phyloP scores from a whole-genome alignment of 2,797 vertebrate genomes.

The Gephyroberyx darwinii region DNA sequence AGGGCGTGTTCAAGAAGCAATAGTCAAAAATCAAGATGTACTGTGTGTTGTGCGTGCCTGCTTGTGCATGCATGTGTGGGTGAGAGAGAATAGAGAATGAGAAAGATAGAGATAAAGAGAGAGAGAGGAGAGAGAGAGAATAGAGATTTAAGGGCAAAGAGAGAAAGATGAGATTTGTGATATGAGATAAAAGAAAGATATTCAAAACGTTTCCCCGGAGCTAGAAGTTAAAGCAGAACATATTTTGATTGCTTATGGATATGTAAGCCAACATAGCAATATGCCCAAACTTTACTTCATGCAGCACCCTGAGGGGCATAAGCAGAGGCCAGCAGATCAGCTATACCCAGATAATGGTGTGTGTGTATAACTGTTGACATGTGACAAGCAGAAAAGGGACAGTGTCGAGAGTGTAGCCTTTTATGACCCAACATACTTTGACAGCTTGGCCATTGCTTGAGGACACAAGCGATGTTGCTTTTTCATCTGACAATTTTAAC shows the following conservation, averaged over 20 bases:
- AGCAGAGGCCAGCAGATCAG: constrained; percentile 64
- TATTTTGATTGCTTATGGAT: constrained; percentile 75
- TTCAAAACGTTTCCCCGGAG: constrained; percentile 73
- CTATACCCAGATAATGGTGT: constrained; percentile 70
- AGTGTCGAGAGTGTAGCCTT: constrained; percentile 81
- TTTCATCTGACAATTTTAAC: constrained; percentile 80
- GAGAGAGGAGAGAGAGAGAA: constrained; percentile 29
- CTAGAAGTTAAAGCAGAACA: constrained; percentile 70
- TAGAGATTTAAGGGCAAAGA: constrained; percentile 65
- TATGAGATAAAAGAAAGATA: constrained; percentile 77
- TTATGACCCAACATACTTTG: constrained; percentile 84
- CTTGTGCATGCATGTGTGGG: constrained; percentile 39
- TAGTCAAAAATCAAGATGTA: constrained; percentile 59
- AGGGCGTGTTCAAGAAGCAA: constrained; percentile 50
- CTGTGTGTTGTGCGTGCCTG: constrained; percentile 28
- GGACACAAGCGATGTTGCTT: constrained; percentile 79
- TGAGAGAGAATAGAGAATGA: constrained; percentile 10
- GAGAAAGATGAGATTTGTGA: constrained; percentile 73
- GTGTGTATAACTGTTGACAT: constrained; percentile 75
- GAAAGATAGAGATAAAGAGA: constrained; percentile 5
- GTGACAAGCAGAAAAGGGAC: constrained; percentile 83
- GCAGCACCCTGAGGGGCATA: constrained; percentile 56
- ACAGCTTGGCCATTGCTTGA: constrained; percentile 82
- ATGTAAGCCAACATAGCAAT: constrained; percentile 69
- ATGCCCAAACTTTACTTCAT: constrained; percentile 68